phyloP scores from a whole-genome alignment of 2,888 invertebrate species.

The Thelaira solivaga region DNA sequence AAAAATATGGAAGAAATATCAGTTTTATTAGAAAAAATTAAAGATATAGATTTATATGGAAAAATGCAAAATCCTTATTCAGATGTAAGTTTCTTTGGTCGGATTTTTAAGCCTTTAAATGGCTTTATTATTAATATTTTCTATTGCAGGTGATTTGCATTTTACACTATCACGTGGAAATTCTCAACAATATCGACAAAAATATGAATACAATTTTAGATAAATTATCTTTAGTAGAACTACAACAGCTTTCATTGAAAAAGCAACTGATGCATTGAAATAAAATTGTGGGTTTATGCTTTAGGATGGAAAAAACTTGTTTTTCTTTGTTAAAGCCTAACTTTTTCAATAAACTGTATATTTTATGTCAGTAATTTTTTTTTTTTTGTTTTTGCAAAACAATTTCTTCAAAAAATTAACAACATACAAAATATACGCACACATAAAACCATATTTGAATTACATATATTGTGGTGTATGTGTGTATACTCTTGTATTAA shows the following conservation, averaged over 20 bases:
- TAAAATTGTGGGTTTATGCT: too few relatives aligned
- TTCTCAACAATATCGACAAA: slow-evolving; percentile 28
- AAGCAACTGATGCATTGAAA: too few relatives aligned
- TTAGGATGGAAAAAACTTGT: too few relatives aligned
- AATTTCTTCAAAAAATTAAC: too few relatives aligned
- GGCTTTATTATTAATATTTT: background rate
- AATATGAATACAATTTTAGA: slow-evolving; percentile 12
- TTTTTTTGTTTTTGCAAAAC: too few relatives aligned
- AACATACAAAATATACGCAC: too few relatives aligned
- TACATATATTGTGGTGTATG: too few relatives aligned
- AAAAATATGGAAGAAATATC: background rate
- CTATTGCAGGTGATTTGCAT: slow-evolving; percentile 7
- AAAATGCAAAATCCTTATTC: background rate
- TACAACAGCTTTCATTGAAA: background rate
- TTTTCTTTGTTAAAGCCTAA: too few relatives aligned
- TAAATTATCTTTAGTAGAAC: slow-evolving; percentile 2
- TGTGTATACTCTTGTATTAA: too few relatives aligned
- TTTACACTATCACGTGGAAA: slow-evolving; percentile 14
- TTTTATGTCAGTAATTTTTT: too few relatives aligned
- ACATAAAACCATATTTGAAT: background rate
- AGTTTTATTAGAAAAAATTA: background rate
- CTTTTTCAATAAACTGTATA: too few relatives aligned
- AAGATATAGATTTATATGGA: background rate
- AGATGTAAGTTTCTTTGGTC: slow-evolving; percentile 1
- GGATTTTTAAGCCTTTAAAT: background rate